phyloP scores from a whole-genome alignment of 2,888 invertebrate species.

The Chesias legatella region DNA sequence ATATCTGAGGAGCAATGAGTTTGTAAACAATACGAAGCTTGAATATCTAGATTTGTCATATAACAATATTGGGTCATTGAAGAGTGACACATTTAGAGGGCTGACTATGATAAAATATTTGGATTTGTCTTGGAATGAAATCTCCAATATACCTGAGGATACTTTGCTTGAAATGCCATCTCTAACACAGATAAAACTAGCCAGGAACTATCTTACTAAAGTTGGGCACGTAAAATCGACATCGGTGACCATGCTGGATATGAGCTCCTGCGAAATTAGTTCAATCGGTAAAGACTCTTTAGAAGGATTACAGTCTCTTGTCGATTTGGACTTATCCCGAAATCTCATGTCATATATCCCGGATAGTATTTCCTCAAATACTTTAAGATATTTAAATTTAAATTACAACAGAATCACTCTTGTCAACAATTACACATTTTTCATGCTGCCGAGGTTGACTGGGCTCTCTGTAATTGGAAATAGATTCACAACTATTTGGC shows the following conservation, averaged over 20 bases:
- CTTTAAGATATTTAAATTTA: slow-evolving; percentile 81
- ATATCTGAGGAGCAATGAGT: slow-evolving; percentile 78
- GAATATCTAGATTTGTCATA: slow-evolving; percentile 83
- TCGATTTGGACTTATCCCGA: slow-evolving; percentile 82
- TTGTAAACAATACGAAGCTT: slow-evolving; percentile 81
- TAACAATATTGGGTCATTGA: slow-evolving; percentile 83
- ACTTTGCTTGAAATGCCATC: slow-evolving; percentile 81
- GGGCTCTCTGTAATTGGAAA: slow-evolving; percentile 85
- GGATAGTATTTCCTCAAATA: slow-evolving; percentile 80
- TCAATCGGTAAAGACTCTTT: slow-evolving; percentile 78
- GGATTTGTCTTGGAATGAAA: slow-evolving; percentile 86
- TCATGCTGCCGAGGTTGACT: slow-evolving; percentile 80
- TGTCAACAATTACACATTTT: slow-evolving; percentile 83
- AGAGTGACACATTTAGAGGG: slow-evolving; percentile 81
- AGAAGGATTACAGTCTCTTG: slow-evolving; percentile 79
- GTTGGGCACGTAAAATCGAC: slow-evolving; percentile 80
- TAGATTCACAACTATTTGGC: slow-evolving; percentile 83
- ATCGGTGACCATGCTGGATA: slow-evolving; percentile 79
- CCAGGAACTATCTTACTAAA: slow-evolving; percentile 82
- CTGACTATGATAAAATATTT: slow-evolving; percentile 79
- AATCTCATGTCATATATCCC: slow-evolving; percentile 84
- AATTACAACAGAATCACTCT: slow-evolving; percentile 81
- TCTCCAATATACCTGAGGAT: slow-evolving; percentile 80
- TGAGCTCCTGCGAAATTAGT: slow-evolving; percentile 85
- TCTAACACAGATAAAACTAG: slow-evolving; percentile 81